Evolutionary conservation across 2,888 invertebrate genomes (phyloP), one percentile per base, ranked within the genome.

Genomic region (Epiblema foenella): DNA sequence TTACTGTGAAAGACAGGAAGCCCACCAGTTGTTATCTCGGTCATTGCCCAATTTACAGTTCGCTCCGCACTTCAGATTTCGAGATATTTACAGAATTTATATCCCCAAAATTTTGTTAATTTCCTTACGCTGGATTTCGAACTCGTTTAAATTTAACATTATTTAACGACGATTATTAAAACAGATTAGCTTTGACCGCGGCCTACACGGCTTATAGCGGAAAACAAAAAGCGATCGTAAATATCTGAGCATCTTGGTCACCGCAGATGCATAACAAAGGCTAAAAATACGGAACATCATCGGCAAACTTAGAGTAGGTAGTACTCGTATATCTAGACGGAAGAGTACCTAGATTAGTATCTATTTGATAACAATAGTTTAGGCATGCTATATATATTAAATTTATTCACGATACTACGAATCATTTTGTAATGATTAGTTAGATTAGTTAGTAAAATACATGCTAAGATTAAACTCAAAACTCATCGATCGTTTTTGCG

Each of bases 91-190:
- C 58, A n/a, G 39, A 69, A 69, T 56, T n/a, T 24, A 24, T 37
- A 62, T 10, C 46, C 54, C 24, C 49, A 58, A 58, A 46, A 29
- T 51, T 39, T 17, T 58, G 42, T 18, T 33, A 39, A 69, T 65
- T 58, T 33, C 4, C 59, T 66, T 49, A 9, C 69, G 54, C 12
- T 24, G 46, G 54, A 68, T 62, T 58, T 46, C 18, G 49, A 54
- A 54, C 33, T 49, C 15, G 18, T 49, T 37, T 71, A 70, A 70
- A 66, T 60, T 71, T 71, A 67, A 67, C 56, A 57, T 56, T 37
- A 62, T 57, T 69, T 71, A 67, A 71, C 62, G 56, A 67, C 62
- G 20, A 11, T 20, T 49, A 65, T 65, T 20, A 59, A 70, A 54
- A 33, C 17, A 37, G 15, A 60, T 70, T 60, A 59, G 70, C 59